Evolutionary conservation across 2,797 vertebrate species (phyloP).

Genomic region (Ctenosaura bakeri): DNA sequence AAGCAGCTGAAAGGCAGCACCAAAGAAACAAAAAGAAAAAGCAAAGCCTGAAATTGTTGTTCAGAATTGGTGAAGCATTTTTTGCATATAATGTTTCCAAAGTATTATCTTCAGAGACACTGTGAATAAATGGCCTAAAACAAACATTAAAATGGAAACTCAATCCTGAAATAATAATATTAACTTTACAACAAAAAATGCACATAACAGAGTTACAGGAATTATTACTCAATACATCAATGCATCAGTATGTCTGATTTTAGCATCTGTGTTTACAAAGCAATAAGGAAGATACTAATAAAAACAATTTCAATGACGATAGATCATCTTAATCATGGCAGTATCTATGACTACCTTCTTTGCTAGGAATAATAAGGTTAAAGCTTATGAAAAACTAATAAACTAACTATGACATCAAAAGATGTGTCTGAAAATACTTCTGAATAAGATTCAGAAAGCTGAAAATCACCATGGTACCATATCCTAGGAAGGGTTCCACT

Average conservation of each 20-base stretch:
- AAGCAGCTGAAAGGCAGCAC: not conserved
- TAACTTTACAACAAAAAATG: not conserved
- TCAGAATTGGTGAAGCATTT: not conserved
- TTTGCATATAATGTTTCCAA: not conserved
- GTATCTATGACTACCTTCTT: slow-evolving; percentile 1
- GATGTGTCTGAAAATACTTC: not conserved
- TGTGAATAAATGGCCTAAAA: slow-evolving; percentile 15
- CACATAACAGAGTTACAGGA: not conserved
- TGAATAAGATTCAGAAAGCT: slow-evolving; percentile 9
- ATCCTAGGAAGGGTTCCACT: not conserved
- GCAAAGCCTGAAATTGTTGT: not conserved
- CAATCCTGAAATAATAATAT: not conserved
- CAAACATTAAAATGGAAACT: not conserved
- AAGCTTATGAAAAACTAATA: not conserved
- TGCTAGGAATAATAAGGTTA: not conserved
- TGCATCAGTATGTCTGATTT: not conserved
- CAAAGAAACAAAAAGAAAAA: not conserved
- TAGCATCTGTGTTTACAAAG: slow-evolving; percentile 11
- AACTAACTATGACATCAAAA: not conserved
- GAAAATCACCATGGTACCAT: not conserved
- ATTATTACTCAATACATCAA: not conserved
- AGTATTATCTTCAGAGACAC: not conserved
- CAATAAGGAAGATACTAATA: not conserved
- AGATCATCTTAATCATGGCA: not conserved
- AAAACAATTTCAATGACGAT: not conserved